These are phyloP conservation scores for Okamejei kenojei DNA, from an alignment of 2,797 vertebrate genomes.

Conservation along the genomic window DNA sequence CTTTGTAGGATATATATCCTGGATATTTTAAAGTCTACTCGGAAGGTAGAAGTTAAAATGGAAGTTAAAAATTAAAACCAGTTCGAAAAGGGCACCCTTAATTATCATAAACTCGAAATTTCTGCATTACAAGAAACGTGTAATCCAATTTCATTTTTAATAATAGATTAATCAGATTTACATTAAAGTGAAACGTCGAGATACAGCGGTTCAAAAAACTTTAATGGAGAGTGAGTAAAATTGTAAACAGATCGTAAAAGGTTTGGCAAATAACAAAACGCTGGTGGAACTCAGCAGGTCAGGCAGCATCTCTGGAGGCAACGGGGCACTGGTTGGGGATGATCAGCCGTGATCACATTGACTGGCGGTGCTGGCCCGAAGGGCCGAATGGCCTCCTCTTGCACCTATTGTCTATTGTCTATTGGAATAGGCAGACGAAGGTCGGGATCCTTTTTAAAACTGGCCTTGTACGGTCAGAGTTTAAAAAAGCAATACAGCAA, in stretches of 20 bases:
- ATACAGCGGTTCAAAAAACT: background rate
- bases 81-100: background rate
- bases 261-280: too few relatives aligned
- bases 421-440: too few relatives aligned
- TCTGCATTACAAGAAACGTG: background rate
- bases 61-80: background rate
- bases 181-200: background rate
- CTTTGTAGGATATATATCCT: background rate
- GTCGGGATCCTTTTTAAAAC: too few relatives aligned
- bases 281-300: too few relatives aligned
- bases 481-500: background rate
- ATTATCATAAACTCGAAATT: background rate
- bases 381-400: too few relatives aligned
- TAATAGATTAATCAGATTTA: background rate
- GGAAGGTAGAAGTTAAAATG: background rate
- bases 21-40: background rate
- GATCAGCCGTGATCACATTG: too few relatives aligned
- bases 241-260: too few relatives aligned
- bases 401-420: too few relatives aligned
- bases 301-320: too few relatives aligned
- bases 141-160: background rate
- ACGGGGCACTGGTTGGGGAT: too few relatives aligned
- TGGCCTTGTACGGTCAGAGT: background rate
- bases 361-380: too few relatives aligned
- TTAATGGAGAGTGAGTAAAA: background rate